A percentile compares a stretch with the other conserved stretches of the same genome.
Conservation (phyloP, 37 sponge, comb jelly and placozoan species). For the Theonella swinhoei region DNA sequence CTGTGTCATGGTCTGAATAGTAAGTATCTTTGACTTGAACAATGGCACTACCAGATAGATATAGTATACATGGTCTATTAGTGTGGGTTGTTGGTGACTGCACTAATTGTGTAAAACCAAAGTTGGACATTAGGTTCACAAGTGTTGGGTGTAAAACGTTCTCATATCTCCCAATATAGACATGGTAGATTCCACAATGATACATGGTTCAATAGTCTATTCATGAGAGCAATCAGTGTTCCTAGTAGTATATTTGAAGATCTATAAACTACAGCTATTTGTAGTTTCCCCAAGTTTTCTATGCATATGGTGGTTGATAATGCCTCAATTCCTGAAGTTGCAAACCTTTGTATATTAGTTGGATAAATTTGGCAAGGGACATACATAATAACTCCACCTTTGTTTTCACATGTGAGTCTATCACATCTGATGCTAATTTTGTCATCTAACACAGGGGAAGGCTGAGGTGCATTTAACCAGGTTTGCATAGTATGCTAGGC, state of each 20-base stretch:
- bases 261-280: conserved; percentile 18
- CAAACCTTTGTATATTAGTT: neutral
- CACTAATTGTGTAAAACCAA: conserved; percentile 1
- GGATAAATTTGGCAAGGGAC: neutral
- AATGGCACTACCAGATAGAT: neutral
- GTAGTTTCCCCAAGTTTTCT: neutral
- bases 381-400: conserved; percentile 13
- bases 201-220: neutral
- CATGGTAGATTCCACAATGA: neutral
- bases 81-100: neutral
- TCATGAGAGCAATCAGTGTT: neutral
- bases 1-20: conserved; percentile 29
- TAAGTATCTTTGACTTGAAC: conserved; percentile 12
- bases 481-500: too few relatives aligned
- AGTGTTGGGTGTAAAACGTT: neutral
- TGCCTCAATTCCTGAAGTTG: conserved; percentile 16
- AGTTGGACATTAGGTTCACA: too few relatives aligned
- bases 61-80: conserved; percentile 39
- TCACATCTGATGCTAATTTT: conserved; percentile 27
- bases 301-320: neutral
- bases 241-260: conserved; percentile 13
- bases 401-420: conserved; percentile 9
- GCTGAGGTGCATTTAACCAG: conserved; percentile 14
- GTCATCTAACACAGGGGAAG: conserved; percentile 23
- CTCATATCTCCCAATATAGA: conserved; percentile 33